Evolutionary conservation across 2,113 vertebrate species (phyloP), one percentile per base, ranked within the genome.

Genomic region (Sapayoa aenigma): DNA sequence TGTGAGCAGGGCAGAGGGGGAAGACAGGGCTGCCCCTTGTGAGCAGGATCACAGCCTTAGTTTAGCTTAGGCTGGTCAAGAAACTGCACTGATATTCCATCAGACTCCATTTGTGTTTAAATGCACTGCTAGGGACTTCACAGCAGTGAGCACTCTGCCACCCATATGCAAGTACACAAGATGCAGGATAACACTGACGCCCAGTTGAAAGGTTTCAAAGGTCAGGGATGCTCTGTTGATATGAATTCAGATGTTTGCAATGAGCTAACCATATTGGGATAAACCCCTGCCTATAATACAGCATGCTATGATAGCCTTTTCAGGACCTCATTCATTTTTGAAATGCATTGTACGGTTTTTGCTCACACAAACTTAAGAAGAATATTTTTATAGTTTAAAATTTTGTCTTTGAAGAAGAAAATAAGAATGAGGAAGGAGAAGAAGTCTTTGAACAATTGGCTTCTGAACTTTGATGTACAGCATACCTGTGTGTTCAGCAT

Each of bases 111-210:
- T 56, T 33, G 14, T 18, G 9, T 21, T 46, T 31, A 67, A 69
- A 39, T 10, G 20, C 24, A 16, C 30, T 18, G 56, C 24, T 42
- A 33, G 0, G 16, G 67, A 46, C n/a, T n/a, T 31, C 41, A 46
- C 22, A 47, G 72, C 7, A 6, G 18, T 5, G 14, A 77, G 60
- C 46, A 9, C 31, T 72, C 50, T 47, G 49, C 50, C 63, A 58
- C 56, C 42, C 4, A 0, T 11, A 13, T 7, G n/a, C 9, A 8
- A 1, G 62, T 22, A 3, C 0, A 0, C 19, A 56, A 71, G 42
- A 39, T 6, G 53, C 25, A 68, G 58, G 41, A 15, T 44, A 65
- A 42, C 0, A 46, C 28, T 3, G 55, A 56, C 1, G 2, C 14
- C 8, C 4, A 8, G 1, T 17, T 50, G 23, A 71, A 41, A 73